Base-by-base conservation (phyloP, 2,113 vertebrate species). In the Pholis gunnellus region DNA sequence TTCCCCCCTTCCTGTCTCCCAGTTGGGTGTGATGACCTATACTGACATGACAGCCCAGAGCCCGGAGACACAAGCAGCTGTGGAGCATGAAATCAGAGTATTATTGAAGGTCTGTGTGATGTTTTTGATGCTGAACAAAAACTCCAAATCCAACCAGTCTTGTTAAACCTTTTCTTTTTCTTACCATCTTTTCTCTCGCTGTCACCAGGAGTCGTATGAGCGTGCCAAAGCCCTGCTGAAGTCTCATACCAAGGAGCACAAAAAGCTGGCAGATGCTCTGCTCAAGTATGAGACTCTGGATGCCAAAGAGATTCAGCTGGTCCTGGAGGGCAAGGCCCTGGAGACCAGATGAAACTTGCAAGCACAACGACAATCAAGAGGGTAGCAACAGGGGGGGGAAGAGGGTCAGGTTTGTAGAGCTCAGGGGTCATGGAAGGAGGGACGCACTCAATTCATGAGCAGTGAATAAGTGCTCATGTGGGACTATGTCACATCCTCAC, bases 11-110 rank as follows among this genome's bases (percentile, higher is more conserved):
- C 4, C 10, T 65, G 36, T 85, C 54, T 61, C 61, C 4, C 81
- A 99, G 98, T 95, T 99, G 89, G 98, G 98, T 78, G 98, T 99
- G 83, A 99, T 99, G 98, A 99, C 98, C 40, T 99, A 99, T 64
- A 85, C 79, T 9, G 97, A 99, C 87, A 79, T 96, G 0, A 95
- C 95, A 3, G 95, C 95, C 59, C 95, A 97, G 63, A 99, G 98
- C 87, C 98, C 98, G 59, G 98, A 99, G 94, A 98, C 98, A 3
- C 98, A 98, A 72, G 97, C 98, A 66, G 97, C 97, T 82, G 97
- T 99, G 91, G 98, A 99, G 89, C 96, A 98, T 72, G 98, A 99
- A 97, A 91, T 99, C 91, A 94, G 98, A 89, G 86, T 94, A 0
- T 93, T 99, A 72, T 88, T 99, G n/a, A 97, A 96, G 97, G 98